These are phyloP conservation scores for Sarcoramphus papa DNA, from an alignment of 2,797 vertebrate species.

Conservation along the genomic window DNA sequence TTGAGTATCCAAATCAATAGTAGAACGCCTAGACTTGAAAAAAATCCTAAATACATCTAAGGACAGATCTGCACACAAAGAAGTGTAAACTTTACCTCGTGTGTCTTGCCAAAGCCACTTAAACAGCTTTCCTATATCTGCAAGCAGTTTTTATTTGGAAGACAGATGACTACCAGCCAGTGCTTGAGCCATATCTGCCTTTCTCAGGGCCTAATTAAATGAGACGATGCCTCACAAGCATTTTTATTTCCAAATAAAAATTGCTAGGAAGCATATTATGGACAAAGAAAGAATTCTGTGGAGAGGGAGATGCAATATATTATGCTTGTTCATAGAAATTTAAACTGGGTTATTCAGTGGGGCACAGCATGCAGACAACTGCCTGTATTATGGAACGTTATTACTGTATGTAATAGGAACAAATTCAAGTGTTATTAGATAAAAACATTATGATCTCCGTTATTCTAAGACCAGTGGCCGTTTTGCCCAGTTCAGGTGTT, in stretches of 20 bases:
- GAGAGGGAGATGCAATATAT: not conserved
- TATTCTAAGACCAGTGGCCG: not conserved
- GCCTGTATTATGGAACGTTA: not conserved
- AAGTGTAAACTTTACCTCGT: not conserved
- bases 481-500: not conserved
- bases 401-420: not conserved
- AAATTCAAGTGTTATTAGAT: not conserved
- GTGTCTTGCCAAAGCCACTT: not conserved
- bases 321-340: not conserved
- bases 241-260: constrained; percentile 55
- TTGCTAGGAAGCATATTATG: constrained; percentile 14
- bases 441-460: not conserved
- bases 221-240: constrained; percentile 4
- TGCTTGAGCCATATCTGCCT: not conserved
- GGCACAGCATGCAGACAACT: not conserved
- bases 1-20: not conserved
- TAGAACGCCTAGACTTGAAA: not conserved
- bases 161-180: constrained; percentile 20
- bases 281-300: not conserved
- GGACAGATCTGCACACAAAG: not conserved
- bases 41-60: not conserved
- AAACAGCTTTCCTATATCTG: constrained; percentile 11
- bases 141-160: constrained; percentile 35
- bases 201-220: constrained; percentile 37
- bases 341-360: not conserved